Evolutionary conservation across 2,797 vertebrate genomes (phyloP).

Genomic region (Hypotaenidia philippensis): DNA sequence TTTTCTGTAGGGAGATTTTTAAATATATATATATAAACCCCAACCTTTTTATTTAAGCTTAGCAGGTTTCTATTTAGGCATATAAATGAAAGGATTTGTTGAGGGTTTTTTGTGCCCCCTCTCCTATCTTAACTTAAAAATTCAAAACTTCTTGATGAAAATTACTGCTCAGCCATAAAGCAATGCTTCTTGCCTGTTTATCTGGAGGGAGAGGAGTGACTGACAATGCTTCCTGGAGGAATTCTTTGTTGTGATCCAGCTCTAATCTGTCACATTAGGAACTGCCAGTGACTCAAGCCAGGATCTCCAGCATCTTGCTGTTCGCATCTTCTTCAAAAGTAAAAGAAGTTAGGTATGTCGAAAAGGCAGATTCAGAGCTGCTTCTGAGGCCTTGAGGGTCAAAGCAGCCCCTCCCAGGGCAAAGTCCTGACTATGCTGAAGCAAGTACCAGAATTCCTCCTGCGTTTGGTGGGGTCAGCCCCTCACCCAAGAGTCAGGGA

Average conservation of each 20-base stretch:
- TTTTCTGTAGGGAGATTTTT: not conserved
- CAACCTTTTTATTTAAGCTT: not conserved
- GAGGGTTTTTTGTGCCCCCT: not conserved
- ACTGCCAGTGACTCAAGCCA: not conserved
- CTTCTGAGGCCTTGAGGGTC: not conserved
- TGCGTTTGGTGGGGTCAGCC: not conserved
- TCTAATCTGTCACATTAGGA: not conserved
- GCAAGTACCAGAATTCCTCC: not conserved
- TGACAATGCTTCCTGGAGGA: not conserved
- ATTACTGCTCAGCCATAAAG: not conserved
- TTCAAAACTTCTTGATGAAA: not conserved
- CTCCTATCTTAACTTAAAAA: conserved; percentile 1
- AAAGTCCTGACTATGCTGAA: not conserved
- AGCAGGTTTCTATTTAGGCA: not conserved
- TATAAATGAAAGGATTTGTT: not conserved
- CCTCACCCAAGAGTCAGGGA: not conserved
- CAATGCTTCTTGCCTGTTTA: not conserved
- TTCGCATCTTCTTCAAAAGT: not conserved
- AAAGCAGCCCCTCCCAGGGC: not conserved
- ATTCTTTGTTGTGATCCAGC: conserved; percentile 9
- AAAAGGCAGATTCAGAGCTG: not conserved
- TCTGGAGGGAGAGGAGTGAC: not conserved
- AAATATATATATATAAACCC: not conserved
- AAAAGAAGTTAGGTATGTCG: not conserved
- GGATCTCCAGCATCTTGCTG: not conserved